A percentile compares a stretch with the other conserved stretches of the same genome.
Conservation (phyloP, 2,797 vertebrate genomes). For the Moxostoma hubbsi region DNA sequence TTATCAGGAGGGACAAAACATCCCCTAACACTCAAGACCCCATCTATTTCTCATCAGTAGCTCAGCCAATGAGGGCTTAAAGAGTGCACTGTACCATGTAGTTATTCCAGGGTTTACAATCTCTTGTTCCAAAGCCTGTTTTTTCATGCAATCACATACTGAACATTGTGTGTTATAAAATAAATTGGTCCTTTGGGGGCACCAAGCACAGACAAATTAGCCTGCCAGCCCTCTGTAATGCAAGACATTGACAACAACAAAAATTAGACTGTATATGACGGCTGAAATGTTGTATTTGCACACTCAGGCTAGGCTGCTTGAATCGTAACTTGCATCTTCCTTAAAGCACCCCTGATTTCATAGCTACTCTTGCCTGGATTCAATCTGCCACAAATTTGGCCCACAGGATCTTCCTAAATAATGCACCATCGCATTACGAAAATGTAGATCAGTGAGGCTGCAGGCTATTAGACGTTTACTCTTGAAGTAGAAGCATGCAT, state of each 20-base stretch:
- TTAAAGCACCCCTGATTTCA: constrained; percentile 15
- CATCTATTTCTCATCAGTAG: background rate
- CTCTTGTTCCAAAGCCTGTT: background rate
- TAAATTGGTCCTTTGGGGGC: background rate
- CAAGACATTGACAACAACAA: background rate
- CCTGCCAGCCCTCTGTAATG: background rate
- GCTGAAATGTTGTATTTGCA: background rate
- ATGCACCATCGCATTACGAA: too few species aligned
- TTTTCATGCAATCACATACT: constrained; percentile 13
- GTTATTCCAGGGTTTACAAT: background rate
- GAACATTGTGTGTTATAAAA: background rate
- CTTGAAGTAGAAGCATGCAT: constrained; percentile 16
- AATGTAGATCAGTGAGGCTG: background rate
- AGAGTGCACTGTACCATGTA: background rate
- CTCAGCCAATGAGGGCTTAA: background rate
- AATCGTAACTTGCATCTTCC: background rate
- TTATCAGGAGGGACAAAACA: too few species aligned
- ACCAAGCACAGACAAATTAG: background rate
- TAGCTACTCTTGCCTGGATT: constrained; percentile 16
- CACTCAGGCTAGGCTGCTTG: background rate
- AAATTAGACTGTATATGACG: background rate
- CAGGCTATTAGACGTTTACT: constrained; percentile 8
- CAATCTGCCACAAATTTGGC: constrained; percentile 7
- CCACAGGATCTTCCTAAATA: background rate
- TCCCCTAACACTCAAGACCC: background rate